A percentile compares a stretch with the other conserved stretches of the same genome.
phyloP scores from a whole-genome alignment of 2,888 invertebrate species.

The Caenorhabditis drosophilae region DNA sequence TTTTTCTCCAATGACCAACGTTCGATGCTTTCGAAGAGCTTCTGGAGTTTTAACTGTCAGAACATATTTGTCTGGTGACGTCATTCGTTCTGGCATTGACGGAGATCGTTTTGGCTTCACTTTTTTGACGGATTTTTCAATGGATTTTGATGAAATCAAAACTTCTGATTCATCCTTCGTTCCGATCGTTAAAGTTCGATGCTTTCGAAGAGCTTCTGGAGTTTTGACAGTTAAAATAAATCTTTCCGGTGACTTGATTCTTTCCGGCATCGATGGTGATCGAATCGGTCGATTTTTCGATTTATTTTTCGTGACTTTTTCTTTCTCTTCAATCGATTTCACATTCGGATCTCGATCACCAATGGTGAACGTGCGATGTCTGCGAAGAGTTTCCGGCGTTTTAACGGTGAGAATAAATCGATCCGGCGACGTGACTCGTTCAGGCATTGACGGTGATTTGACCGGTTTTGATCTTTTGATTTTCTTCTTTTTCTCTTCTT shows the following conservation, averaged over 20 bases:
- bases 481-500: neutral
- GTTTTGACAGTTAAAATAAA: conserved; percentile 37
- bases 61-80: conserved; percentile 32
- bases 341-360: no score
- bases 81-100: conserved; percentile 24
- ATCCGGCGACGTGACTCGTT: conserved; percentile 2
- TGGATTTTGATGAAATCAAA: no score
- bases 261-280: conserved; percentile 46
- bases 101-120: conserved; percentile 18
- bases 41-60: conserved; percentile 43
- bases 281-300: conserved; percentile 38
- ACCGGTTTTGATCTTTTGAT: conserved; percentile 2
- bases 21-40: conserved; percentile 41
- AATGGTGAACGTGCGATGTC: conserved; percentile 49
- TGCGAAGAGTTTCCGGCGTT: conserved; percentile 37
- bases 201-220: conserved; percentile 45
- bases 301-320: no score
- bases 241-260: conserved; percentile 41
- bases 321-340: no score
- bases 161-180: conserved; percentile 29
- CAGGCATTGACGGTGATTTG: conserved; percentile 8
- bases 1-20: conserved; percentile 44
- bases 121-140: conserved; percentile 17
- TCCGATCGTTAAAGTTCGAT: conserved; percentile 41
- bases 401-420: conserved; percentile 12